These are phyloP conservation scores for Carcharodon carcharias DNA, from an alignment of 2,797 vertebrate genomes.

Conservation along the genomic window DNA sequence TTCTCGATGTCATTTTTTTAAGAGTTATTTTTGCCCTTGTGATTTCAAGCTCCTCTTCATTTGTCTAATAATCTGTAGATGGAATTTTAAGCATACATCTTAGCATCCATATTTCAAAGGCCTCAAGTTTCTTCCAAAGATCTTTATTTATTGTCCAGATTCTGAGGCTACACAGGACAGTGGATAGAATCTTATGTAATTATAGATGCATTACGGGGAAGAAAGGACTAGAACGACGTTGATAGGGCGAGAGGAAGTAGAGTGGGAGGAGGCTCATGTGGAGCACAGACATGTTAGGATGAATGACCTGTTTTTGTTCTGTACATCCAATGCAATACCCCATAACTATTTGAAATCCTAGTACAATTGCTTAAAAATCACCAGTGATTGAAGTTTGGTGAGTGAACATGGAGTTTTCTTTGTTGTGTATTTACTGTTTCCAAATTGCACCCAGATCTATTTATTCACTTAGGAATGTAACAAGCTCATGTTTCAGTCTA, in stretches of 20 bases:
- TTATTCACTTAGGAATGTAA: constrained; percentile 12
- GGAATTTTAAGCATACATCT: too few relatives aligned
- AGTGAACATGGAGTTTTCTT: background rate
- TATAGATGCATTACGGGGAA: background rate
- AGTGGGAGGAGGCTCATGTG: background rate
- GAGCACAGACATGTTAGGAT: background rate
- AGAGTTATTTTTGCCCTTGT: too few relatives aligned
- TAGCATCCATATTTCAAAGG: too few relatives aligned
- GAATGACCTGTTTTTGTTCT: background rate
- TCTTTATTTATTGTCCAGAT: too few relatives aligned
- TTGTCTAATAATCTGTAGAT: too few relatives aligned
- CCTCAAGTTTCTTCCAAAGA: too few relatives aligned
- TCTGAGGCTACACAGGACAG: too few relatives aligned
- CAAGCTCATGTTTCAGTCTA: constrained; percentile 32
- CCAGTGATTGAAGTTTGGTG: background rate
- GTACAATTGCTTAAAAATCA: background rate
- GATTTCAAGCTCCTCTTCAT: too few relatives aligned
- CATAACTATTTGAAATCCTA: background rate
- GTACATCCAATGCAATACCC: background rate
- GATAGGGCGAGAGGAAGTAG: background rate
- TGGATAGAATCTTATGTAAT: too few relatives aligned
- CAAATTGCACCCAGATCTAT: background rate
- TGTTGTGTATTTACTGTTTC: background rate
- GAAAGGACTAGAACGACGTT: background rate
- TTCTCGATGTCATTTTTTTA: too few relatives aligned